Evolutionary conservation across 2,888 invertebrate genomes (phyloP), one percentile per base, ranked within the genome.

Genomic region (Parnassius orleans): DNA sequence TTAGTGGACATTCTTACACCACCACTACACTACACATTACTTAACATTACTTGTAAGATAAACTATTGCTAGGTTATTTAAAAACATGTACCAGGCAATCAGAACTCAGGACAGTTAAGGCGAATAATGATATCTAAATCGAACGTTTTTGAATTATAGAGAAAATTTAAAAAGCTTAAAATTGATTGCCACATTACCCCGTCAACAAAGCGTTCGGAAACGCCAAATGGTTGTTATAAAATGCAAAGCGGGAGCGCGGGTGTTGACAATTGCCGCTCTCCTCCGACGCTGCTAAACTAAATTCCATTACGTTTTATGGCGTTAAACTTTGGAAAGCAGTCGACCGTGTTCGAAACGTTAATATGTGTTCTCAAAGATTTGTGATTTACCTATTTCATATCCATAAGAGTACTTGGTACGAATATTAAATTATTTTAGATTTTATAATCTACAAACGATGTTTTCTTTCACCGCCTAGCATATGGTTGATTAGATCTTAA

Each of bases 221-320:
- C 75, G 73, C 67, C 74, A 69, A 68, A 68, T 69, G 74, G 74
- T 66, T 70, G 81, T 78, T 81, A 81, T 83, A 85, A 87, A 87
- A 87, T 87, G 84, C 81, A 83, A 85, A 89, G 82, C 79, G 86
- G 75, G 71, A 72, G 78, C 79, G 74, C 90, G 84, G 83, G 79
- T 90, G 90, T 84, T 83, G 85, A 86, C 88, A 88, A 90, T 90
- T 86, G 88, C 88, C 54, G 74, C 74, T 63, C 66, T 57, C 69
- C 69, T 61, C 14, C 48, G 48, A 14, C 14, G 14, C 14, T 72
- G 77, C 79, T 86, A 83, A 90, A 85, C 84, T 80, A 82, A 86
- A 86, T 90, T 83, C 86, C 82, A 90, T 90, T 89, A 87, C 82
- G 78, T 80, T 88, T 89, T 90, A 89, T 85, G 80, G 79, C 77